Conservation (phyloP, 2,113 vertebrate genomes). For the Cebus imitator region DNA sequence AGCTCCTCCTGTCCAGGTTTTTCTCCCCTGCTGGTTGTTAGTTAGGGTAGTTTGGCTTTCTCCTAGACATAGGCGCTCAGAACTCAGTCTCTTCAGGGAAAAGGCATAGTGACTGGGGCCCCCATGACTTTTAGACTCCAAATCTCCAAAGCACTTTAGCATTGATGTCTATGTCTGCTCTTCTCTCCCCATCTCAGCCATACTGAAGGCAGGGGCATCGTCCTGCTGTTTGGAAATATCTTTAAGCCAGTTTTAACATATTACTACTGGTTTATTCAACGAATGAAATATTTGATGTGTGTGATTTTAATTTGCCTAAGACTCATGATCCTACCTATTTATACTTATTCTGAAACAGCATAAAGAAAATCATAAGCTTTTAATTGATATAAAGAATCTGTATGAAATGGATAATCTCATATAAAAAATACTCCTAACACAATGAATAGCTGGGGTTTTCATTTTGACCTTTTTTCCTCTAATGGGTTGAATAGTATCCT, state of each 20-base stretch:
- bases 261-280: background rate
- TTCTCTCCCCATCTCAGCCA: slow-evolving; percentile 78
- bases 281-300: background rate
- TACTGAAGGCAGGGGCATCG: slow-evolving; percentile 88
- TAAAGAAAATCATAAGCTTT: background rate
- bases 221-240: slow-evolving; percentile 86
- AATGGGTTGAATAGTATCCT: background rate
- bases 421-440: background rate
- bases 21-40: background rate
- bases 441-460: background rate
- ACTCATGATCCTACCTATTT: background rate
- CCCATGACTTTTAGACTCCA: background rate
- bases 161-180: background rate
- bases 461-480: background rate
- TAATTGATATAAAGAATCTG: background rate
- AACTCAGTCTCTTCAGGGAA: background rate
- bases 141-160: background rate
- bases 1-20: fast-evolving
- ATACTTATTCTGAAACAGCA: background rate
- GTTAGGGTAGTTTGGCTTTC: background rate
- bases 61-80: background rate
- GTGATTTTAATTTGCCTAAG: background rate
- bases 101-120: background rate
- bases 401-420: background rate
- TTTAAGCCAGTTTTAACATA: background rate